Evolutionary conservation across 2,113 vertebrate species (phyloP), one percentile per base, ranked within the genome.

Genomic region (Oncorhynchus clarkii): DNA sequence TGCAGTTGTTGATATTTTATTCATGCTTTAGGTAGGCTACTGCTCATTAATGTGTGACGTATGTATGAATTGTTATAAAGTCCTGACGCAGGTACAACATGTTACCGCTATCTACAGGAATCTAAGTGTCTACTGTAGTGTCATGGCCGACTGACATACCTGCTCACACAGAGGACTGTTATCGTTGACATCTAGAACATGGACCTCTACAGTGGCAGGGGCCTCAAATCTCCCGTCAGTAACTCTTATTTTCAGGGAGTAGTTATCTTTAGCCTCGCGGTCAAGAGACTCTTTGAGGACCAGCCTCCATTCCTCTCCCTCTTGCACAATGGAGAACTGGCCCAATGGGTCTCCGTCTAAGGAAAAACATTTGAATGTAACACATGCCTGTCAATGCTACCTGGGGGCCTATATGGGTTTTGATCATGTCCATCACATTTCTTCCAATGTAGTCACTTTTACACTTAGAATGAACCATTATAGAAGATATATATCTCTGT

Each of bases 111-210:
- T 54, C 59, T 62, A n/a, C 59, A 5, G n/a, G n/a, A 9, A 16
- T 62, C n/a, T 62, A 8, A 62, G 5, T 22, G 9, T 45, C 2
- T 45, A 45, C 39, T 1, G 39, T 9, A 39, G 39, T 39, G 13
- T 54, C 12, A 54, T 18, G 51, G 13, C 51, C 1, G 14, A 1
- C 8, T 20, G 18, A 8, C 16, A 0, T 68, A 99, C 98, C 96
- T 98, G 95, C 14, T 95, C 93, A n/a, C 97, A 99, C 80, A 94
- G 90, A 0, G 97, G 98, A 76, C 92, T 97, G 91, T 99, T 98
- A 88, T 99, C 98, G 48, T 99, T 99, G 89, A 96, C 92, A 86
- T 99, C 98, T 84, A 98, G 84, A 70, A 99, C 95, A 24, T 95
- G 95, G 82, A 99, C 83, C 73, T 98, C 96, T 69, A 97, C 95